Conservation (phyloP, 2,888 invertebrate genomes). For the Trilocha varians region DNA sequence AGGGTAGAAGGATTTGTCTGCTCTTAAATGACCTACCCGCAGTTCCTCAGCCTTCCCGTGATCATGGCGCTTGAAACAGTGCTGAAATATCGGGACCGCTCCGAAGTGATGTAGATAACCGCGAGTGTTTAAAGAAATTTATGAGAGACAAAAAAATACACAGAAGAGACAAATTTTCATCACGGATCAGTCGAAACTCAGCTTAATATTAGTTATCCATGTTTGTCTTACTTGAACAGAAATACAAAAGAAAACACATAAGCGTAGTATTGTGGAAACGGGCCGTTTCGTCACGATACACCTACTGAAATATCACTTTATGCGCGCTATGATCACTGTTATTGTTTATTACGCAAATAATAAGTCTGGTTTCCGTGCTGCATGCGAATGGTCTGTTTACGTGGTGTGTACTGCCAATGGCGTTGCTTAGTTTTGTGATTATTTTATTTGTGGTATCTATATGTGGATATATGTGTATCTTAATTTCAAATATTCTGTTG, state of each 20-base stretch:
- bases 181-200: not conserved
- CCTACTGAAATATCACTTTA: slow-evolving; percentile 42
- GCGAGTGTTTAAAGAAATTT: no score
- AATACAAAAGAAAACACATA: slow-evolving; percentile 18
- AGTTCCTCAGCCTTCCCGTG: no score
- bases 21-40: no score
- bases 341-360: slow-evolving; percentile 42
- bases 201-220: not conserved
- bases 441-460: no score
- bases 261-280: slow-evolving; percentile 32
- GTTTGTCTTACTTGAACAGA: not conserved
- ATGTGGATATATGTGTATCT: no score
- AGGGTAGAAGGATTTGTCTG: no score
- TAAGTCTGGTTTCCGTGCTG: slow-evolving; percentile 26
- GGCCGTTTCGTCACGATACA: slow-evolving; percentile 32
- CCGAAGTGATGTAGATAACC: no score
- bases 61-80: no score
- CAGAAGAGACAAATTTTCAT: not conserved
- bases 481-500: no score
- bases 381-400: slow-evolving; percentile 31
- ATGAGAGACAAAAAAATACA: no score
- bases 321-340: slow-evolving; percentile 35
- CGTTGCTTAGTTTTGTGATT: no score
- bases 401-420: not conserved
- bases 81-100: no score